phyloP scores from a whole-genome alignment of 2,888 invertebrate genomes.

The Chelonus formosanus region DNA sequence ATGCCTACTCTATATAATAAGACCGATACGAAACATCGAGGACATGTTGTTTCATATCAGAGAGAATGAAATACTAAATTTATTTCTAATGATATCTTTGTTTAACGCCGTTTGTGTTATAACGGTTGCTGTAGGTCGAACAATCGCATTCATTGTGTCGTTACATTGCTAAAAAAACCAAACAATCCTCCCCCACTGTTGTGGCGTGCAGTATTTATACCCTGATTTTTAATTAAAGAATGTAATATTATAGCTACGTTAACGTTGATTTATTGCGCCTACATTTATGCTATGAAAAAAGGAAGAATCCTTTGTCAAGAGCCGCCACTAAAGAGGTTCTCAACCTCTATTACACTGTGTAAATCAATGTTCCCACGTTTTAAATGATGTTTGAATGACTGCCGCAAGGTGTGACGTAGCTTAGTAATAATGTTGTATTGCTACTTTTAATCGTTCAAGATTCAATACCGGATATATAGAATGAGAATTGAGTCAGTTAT shows the following conservation, averaged over 20 bases:
- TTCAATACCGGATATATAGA: slow-evolving; percentile 6
- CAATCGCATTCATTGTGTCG: slow-evolving; percentile 51
- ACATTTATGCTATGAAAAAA: slow-evolving; percentile 39
- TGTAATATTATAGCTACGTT: slow-evolving; percentile 53
- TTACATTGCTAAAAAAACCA: slow-evolving; percentile 40
- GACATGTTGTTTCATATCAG: slow-evolving; percentile 33
- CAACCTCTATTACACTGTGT: slow-evolving; percentile 31
- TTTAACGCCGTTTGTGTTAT: slow-evolving; percentile 28
- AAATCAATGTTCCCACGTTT: slow-evolving; percentile 2
- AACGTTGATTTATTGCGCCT: slow-evolving; percentile 51
- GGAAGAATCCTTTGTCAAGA: slow-evolving; percentile 40
- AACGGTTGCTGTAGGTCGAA: slow-evolving; percentile 29
- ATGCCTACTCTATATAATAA: slow-evolving; percentile 24
- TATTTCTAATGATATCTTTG: slow-evolving; percentile 31
- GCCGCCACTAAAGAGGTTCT: slow-evolving; percentile 44
- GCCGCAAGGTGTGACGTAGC: neutral
- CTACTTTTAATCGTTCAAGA: too few relatives aligned
- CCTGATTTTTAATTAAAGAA: slow-evolving; percentile 57
- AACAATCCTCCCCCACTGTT: slow-evolving; percentile 35
- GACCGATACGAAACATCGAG: slow-evolving; percentile 34
- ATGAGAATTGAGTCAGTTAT: too few relatives aligned
- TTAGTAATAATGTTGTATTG: too few relatives aligned
- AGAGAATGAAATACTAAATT: slow-evolving; percentile 35
- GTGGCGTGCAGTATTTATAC: slow-evolving; percentile 51
- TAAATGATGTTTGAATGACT: neutral